A percentile compares a stretch with the other conserved stretches of the same genome.
These are phyloP conservation scores for Astropecten irregularis DNA, from an alignment of 53 echinoderm and acorn worm genomes.

Conservation along the genomic window DNA sequence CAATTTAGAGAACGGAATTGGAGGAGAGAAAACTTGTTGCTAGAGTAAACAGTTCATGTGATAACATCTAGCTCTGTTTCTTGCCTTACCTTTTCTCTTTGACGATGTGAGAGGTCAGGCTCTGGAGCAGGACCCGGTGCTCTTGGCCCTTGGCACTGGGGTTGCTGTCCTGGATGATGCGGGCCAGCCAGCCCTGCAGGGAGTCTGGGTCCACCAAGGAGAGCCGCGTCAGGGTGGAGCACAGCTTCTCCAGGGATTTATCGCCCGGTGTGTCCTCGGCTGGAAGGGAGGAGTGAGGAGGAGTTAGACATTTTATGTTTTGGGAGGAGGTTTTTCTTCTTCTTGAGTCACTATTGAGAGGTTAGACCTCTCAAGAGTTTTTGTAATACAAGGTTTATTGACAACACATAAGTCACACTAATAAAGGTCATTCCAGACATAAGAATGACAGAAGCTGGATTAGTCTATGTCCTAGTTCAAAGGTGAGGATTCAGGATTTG, in stretches of 20 bases:
- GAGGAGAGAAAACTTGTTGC: neutral
- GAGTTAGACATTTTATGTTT: no score
- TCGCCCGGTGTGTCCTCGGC: slow-evolving; percentile 91
- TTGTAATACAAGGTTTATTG: no score
- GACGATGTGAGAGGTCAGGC: slow-evolving; percentile 84
- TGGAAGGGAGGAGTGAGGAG: slow-evolving; percentile 10
- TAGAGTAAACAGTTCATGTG: neutral
- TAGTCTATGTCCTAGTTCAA: no score
- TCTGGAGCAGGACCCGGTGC: slow-evolving; percentile 80
- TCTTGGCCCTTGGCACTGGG: slow-evolving; percentile 80
- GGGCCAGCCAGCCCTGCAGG: slow-evolving; percentile 83
- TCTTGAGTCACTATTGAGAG: neutral
- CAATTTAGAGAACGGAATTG: neutral
- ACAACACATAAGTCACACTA: no score
- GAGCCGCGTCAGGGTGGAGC: slow-evolving; percentile 71
- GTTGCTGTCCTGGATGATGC: slow-evolving; percentile 80
- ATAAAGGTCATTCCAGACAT: no score
- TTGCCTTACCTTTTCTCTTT: slow-evolving; percentile 87
- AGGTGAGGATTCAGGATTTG: no score
- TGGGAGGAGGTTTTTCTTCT: no score
- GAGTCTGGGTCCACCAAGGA: slow-evolving; percentile 59
- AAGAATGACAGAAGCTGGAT: no score
- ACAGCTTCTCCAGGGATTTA: slow-evolving; percentile 72
- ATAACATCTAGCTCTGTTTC: neutral
- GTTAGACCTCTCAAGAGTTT: no score